Conservation (phyloP, 2,113 vertebrate species). For the Camelus dromedarius region DNA sequence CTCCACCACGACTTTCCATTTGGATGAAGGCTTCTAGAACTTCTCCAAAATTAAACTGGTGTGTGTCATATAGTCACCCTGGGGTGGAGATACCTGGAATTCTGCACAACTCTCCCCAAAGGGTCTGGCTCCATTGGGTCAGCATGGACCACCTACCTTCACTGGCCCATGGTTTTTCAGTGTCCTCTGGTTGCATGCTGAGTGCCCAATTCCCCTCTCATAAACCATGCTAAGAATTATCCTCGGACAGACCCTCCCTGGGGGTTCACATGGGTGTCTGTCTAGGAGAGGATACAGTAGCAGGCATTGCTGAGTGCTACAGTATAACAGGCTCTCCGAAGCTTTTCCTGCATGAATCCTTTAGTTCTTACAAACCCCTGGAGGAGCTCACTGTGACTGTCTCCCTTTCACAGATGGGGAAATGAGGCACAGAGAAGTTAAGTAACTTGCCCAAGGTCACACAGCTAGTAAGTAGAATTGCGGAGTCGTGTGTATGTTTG, state of each 20-base stretch:
- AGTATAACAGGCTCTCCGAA: neutral
- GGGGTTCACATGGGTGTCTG: accelerated
- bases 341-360: neutral
- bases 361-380: neutral
- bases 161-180: neutral
- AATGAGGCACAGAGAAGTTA: conserved; percentile 50
- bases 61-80: neutral
- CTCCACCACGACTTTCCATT: neutral
- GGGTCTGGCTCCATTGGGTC: too few species aligned
- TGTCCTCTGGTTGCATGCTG: neutral
- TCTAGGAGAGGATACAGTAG: neutral
- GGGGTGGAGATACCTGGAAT: neutral
- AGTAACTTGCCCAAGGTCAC: conserved; percentile 43
- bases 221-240: accelerated
- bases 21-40: neutral
- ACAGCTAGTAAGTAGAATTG: conserved; percentile 31
- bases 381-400: neutral
- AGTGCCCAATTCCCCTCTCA: neutral
- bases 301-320: neutral
- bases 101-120: neutral
- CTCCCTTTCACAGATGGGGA: conserved; percentile 59
- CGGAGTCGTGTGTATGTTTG: neutral
- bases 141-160: neutral
- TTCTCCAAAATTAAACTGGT: neutral
- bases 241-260: neutral